A percentile compares a stretch with the other conserved stretches of the same genome.
Evolutionary conservation across 2,113 vertebrate genomes (phyloP).

Genomic region (Oxyruncus cristatus): DNA sequence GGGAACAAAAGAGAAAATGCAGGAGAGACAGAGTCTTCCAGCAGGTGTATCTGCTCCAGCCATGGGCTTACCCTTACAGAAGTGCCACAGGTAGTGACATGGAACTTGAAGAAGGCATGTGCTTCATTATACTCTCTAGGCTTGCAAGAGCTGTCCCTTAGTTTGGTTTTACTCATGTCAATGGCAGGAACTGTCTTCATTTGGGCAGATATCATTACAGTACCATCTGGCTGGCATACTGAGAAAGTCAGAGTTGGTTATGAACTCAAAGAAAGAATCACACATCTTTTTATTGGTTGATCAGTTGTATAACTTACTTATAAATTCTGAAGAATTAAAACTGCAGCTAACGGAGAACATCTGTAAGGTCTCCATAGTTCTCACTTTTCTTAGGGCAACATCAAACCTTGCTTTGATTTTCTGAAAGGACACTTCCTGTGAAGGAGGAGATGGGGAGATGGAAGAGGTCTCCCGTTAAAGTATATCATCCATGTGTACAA

Average conservation of each 20-base stretch:
- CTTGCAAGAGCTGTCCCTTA: slow-evolving; percentile 59
- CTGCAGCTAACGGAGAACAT: slow-evolving; percentile 32
- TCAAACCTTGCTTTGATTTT: slow-evolving; percentile 56
- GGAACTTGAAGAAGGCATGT: slow-evolving; percentile 62
- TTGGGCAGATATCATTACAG: slow-evolving; percentile 33
- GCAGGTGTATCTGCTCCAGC: background rate
- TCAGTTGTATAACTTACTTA: slow-evolving; percentile 13
- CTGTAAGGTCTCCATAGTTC: slow-evolving; percentile 48
- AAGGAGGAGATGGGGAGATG: background rate
- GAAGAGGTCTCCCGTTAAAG: background rate
- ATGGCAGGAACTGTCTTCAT: slow-evolving; percentile 57
- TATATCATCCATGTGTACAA: background rate
- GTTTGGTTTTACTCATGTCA: slow-evolving; percentile 60
- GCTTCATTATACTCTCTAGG: slow-evolving; percentile 34
- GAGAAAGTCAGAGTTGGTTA: background rate
- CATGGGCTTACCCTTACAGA: slow-evolving; percentile 47
- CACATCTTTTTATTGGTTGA: background rate
- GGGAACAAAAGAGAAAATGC: background rate
- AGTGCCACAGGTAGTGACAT: slow-evolving; percentile 56
- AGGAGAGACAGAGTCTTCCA: background rate
- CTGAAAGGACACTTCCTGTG: slow-evolving; percentile 62
- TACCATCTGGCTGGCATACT: slow-evolving; percentile 60
- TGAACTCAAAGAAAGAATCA: background rate
- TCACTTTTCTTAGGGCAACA: slow-evolving; percentile 43
- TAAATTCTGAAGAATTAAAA: slow-evolving; percentile 44